These are phyloP conservation scores for Caenorhabditis sinica DNA, from an alignment of 2,888 invertebrate species.

Conservation along the genomic window DNA sequence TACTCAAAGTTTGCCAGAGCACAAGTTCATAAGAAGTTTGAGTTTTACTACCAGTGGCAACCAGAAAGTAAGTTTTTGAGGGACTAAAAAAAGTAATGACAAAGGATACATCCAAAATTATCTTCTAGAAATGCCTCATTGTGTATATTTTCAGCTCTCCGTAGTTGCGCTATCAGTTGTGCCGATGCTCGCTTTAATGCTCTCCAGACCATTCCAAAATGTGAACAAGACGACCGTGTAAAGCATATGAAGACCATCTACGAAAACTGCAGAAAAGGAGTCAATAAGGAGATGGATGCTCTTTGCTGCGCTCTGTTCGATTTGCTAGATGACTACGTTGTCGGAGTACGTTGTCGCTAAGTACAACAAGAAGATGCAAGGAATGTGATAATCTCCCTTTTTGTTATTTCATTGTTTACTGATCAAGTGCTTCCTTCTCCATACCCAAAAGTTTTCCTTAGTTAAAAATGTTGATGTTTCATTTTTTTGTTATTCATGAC, in stretches of 20 bases:
- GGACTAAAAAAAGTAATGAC: neutral
- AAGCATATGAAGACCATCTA: conserved; percentile 3
- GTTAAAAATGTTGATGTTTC: too few relatives aligned
- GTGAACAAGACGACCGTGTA: neutral
- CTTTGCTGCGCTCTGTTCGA: conserved; percentile 17
- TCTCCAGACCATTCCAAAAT: neutral
- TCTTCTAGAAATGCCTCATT: neutral
- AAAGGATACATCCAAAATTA: too few relatives aligned
- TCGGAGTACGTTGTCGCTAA: conserved; percentile 28
- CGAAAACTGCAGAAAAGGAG: conserved; percentile 9
- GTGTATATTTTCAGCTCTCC: conserved; percentile 21
- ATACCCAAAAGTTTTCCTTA: too few relatives aligned
- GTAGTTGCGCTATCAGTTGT: conserved; percentile 3
- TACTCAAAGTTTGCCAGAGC: conserved; percentile 23
- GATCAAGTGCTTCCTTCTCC: too few relatives aligned
- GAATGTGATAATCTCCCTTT: neutral
- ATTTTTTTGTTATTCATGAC: too few relatives aligned
- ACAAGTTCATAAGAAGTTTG: conserved; percentile 28
- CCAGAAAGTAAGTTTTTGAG: conserved; percentile 21
- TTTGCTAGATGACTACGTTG: conserved; percentile 13
- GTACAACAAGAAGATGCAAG: conserved; percentile 11
- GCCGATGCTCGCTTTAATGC: too few relatives aligned
- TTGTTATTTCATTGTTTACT: neutral
- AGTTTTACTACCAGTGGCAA: conserved; percentile 13
- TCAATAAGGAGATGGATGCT: conserved; percentile 30